These are phyloP conservation scores for Ibidorhyncha struthersii DNA, from an alignment of 2,113 vertebrate genomes.

Conservation along the genomic window DNA sequence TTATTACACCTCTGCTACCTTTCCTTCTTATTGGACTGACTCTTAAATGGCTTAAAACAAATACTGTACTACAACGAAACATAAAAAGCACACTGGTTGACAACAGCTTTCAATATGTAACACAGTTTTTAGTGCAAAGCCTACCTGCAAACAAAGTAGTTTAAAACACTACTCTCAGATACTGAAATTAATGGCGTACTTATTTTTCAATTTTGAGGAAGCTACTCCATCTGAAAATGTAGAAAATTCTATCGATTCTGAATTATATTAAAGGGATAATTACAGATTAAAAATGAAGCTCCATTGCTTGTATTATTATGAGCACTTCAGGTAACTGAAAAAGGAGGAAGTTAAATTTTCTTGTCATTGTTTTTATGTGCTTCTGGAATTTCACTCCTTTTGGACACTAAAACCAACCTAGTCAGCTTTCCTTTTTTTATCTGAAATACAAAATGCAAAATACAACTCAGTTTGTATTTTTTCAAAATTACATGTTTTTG, in stretches of 20 bases:
- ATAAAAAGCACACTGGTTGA: background rate
- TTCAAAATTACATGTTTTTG: background rate
- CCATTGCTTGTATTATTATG: background rate
- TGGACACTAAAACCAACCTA: background rate
- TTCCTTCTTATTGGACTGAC: background rate
- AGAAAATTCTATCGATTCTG: background rate
- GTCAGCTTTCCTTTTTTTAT: background rate
- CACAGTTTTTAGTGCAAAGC: background rate
- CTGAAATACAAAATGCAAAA: background rate
- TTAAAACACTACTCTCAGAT: background rate
- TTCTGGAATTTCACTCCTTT: background rate
- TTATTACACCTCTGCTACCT: conserved; percentile 38
- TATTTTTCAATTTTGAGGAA: background rate
- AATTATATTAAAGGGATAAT: background rate
- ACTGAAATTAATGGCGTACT: background rate
- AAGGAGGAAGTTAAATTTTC: background rate
- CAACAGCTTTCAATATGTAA: background rate
- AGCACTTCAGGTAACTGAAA: background rate
- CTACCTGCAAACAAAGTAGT: background rate
- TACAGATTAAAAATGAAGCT: background rate
- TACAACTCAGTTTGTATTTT: background rate
- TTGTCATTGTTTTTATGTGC: background rate
- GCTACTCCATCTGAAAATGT: background rate
- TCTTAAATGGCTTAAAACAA: conserved; percentile 27
- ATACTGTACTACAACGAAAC: background rate